These are phyloP conservation scores for Apodemia zela DNA, from an alignment of 2,888 invertebrate genomes.

Conservation along the genomic window DNA sequence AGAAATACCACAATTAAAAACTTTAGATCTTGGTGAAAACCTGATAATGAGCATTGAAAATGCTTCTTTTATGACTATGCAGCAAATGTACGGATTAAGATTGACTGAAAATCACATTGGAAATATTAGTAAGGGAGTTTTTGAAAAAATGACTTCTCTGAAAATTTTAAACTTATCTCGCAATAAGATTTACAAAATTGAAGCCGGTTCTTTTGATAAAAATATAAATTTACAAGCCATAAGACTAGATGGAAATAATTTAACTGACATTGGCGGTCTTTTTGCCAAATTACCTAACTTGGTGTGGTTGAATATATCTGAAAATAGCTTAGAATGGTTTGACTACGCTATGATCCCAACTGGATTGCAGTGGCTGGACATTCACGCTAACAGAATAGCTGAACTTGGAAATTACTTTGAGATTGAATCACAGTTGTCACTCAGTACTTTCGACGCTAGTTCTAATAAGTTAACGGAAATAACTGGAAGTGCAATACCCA, in stretches of 20 bases:
- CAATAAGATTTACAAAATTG: conserved; percentile 89
- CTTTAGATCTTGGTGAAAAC: conserved; percentile 92
- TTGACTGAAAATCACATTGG: conserved; percentile 92
- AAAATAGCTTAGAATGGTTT: conserved; percentile 90
- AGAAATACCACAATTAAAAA: conserved; percentile 87
- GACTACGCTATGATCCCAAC: conserved; percentile 93
- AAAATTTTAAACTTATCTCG: conserved; percentile 91
- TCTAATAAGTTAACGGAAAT: conserved; percentile 90
- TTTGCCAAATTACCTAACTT: conserved; percentile 90
- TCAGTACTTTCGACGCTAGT: conserved; percentile 91
- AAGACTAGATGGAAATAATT: conserved; percentile 89
- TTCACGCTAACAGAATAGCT: conserved; percentile 90
- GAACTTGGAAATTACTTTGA: conserved; percentile 92
- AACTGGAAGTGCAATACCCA: conserved; percentile 90
- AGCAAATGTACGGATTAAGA: conserved; percentile 89
- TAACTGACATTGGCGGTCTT: conserved; percentile 88
- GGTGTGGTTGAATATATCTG: conserved; percentile 92
- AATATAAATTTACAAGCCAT: conserved; percentile 90
- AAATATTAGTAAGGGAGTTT: conserved; percentile 88
- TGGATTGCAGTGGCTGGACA: conserved; percentile 91
- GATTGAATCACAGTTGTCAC: conserved; percentile 88
- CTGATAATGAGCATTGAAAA: conserved; percentile 88
- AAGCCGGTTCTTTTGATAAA: conserved; percentile 88
- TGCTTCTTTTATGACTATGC: conserved; percentile 89
- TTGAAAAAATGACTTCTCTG: conserved; percentile 87